Evolutionary conservation across 1,140 invertebrate genomes (phyloP), one percentile per base, ranked within the genome.

Genomic region (Archivesica marissinica): DNA sequence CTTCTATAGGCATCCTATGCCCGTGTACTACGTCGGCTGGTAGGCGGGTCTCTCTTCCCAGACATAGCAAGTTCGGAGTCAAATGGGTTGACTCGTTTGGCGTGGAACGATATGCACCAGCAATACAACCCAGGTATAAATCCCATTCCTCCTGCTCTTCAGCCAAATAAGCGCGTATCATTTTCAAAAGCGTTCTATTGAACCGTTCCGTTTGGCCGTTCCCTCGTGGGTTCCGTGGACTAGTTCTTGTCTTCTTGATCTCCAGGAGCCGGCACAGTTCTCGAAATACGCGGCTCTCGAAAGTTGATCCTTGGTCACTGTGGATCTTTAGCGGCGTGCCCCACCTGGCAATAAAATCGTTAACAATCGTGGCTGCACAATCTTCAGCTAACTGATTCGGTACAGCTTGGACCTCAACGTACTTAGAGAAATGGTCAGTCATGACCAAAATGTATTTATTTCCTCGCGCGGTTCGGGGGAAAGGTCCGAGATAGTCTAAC

Each of bases 91-190:
- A 85, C 23, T 70, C 52, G 39, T 78, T 28, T 33, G 64, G 83
- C 23, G 83, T 54, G 0, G 83, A 28, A 17, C 64, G 13, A 47
- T 72, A 85, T 0, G 83, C 75, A 2, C 61, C 83, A 25, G 72
- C 56, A 13, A 85, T 30, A 39, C 74, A 77, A 1, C 59, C 72
- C 0, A 85, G 61, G 47, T 85, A 4, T 15, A 70, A 38, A 25
- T 85, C 61, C 75, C 74, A 85, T n/a, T 72, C 64, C 11, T 52
- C 72, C 28, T 78, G 83, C 25, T 85, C 35, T 13, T 54, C 52
- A 13, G n/a, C 17, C 35, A 78, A 20, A 44, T 85, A 78, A 0
- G 75, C 74, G 20, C 50, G 56, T 23, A 85, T 25, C 83, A 85
- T 78, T n/a, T 47, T 44, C 4, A 78, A n/a, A 4, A 78, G 33